A percentile compares a stretch with the other conserved stretches of the same genome.
Evolutionary conservation across 2,113 vertebrate species (phyloP).

Genomic region (Microcebus murinus): DNA sequence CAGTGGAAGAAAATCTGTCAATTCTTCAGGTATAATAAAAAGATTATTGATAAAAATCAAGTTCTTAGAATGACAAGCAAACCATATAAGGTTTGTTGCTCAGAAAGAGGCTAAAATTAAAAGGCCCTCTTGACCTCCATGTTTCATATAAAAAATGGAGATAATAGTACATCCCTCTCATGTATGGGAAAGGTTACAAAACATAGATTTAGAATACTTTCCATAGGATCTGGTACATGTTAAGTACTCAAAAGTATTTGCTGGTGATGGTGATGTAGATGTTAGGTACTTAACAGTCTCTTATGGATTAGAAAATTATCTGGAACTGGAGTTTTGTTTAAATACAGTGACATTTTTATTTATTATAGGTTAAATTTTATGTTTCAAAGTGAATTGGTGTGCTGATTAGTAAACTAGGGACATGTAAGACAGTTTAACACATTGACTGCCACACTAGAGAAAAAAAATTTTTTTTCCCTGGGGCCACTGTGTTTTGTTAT

Average conservation of each 20-base stretch:
- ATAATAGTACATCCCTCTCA: not conserved
- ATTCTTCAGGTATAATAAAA: not conserved
- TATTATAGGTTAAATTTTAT: not conserved
- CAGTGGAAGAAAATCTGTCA: not conserved
- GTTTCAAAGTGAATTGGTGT: not conserved
- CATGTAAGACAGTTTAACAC: too few species aligned
- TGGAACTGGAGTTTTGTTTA: not conserved
- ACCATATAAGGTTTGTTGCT: constrained; percentile 14
- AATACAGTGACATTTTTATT: not conserved
- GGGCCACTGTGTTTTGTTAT: too few species aligned
- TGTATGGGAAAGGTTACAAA: not conserved
- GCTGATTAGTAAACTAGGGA: not conserved
- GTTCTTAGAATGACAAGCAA: not conserved
- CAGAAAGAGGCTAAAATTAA: not conserved
- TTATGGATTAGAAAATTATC: not conserved
- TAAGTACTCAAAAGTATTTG: not conserved
- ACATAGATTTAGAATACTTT: not conserved
- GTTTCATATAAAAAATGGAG: not conserved
- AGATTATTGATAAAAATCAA: not conserved
- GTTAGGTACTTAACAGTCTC: not conserved
- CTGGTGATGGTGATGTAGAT: not conserved
- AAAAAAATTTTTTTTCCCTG: too few species aligned
- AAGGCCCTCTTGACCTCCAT: not conserved
- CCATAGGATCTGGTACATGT: not conserved
- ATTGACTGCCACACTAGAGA: too few species aligned